These are phyloP conservation scores for Sialia sialis DNA, from an alignment of 2,113 vertebrate species.

Conservation along the genomic window DNA sequence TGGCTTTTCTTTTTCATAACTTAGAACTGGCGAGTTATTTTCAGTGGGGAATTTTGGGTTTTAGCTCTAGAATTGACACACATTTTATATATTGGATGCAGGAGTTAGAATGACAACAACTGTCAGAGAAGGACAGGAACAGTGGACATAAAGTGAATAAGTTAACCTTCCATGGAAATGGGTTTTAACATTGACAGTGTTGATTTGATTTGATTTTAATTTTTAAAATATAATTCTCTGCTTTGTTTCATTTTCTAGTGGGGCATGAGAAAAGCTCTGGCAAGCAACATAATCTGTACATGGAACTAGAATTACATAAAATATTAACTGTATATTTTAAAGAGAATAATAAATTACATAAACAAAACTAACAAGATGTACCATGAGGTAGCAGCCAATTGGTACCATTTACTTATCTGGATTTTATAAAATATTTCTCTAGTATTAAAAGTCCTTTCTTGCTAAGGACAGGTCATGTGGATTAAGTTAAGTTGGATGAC, in stretches of 20 bases:
- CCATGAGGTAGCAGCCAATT: neutral
- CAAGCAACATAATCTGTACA: neutral
- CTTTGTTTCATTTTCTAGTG: neutral
- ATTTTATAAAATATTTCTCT: constrained; percentile 22
- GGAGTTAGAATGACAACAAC: neutral
- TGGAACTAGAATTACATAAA: constrained; percentile 28
- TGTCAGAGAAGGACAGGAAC: neutral
- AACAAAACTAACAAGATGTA: constrained; percentile 37
- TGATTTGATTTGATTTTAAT: neutral
- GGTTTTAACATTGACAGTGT: constrained; percentile 30
- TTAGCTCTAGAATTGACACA: neutral
- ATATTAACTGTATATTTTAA: constrained; percentile 17
- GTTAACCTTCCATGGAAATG: constrained; percentile 14
- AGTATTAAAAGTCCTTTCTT: neutral
- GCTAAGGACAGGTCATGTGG: neutral
- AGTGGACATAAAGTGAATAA: neutral
- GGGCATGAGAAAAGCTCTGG: constrained; percentile 4
- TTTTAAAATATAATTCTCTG: neutral
- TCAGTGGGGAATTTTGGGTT: neutral
- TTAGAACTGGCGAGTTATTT: neutral
- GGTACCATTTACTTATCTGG: constrained; percentile 12
- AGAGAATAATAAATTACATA: neutral
- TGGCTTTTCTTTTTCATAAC: neutral
- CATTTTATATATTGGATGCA: neutral
- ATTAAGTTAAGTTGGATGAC: neutral